phyloP scores from a whole-genome alignment of 2,797 vertebrate genomes.

The Gambusia yucatana region DNA sequence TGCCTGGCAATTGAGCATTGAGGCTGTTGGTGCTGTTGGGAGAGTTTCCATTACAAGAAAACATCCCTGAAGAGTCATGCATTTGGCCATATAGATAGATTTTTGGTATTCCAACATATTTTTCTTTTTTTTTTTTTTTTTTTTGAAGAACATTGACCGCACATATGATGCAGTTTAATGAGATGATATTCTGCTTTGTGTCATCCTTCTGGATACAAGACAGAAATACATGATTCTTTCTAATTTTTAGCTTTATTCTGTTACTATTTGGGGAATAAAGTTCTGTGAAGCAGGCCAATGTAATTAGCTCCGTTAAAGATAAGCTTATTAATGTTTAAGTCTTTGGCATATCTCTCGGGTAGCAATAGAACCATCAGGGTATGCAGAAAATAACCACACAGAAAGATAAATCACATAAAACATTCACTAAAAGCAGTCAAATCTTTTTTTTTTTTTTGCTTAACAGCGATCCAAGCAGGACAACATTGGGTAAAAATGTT shows the following conservation, averaged over 20 bases:
- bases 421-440: neutral
- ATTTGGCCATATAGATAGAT: constrained; percentile 15
- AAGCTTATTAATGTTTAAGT: neutral
- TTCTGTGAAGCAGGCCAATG: neutral
- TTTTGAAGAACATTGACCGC: constrained; percentile 6
- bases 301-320: neutral
- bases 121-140: neutral
- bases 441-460: neutral
- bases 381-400: neutral
- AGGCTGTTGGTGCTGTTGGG: constrained; percentile 26
- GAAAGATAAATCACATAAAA: neutral
- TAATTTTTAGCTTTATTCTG: neutral
- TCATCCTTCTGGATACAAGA: constrained; percentile 11
- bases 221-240: neutral
- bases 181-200: neutral
- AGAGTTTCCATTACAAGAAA: constrained; percentile 12
- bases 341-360: neutral
- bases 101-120: constrained; percentile 9
- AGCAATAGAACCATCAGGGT: neutral
- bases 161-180: no score
- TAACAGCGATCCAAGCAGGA: neutral
- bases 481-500: neutral
- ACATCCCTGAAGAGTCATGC: constrained; percentile 10
- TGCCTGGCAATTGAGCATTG: constrained; percentile 33
- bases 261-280: neutral